Conservation (phyloP, 2,888 invertebrate genomes). For the Leucophenga montana region DNA sequence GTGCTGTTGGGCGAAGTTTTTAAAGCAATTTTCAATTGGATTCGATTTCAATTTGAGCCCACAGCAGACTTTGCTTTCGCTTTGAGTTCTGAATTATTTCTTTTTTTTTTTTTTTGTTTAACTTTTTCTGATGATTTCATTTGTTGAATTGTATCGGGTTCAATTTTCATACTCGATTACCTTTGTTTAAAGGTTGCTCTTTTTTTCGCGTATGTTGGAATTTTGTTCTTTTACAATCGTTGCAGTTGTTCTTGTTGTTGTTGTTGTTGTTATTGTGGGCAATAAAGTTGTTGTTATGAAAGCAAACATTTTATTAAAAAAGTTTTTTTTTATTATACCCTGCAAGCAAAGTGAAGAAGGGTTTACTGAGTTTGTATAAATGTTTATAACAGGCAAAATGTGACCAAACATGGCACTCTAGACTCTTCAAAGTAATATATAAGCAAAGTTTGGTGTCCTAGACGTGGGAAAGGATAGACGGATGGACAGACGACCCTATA, state of each 20-base stretch:
- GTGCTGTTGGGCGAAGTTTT: conserved; percentile 22
- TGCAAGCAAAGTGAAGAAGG: conserved; percentile 12
- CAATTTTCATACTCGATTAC: conserved; percentile 67
- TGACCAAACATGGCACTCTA: no score
- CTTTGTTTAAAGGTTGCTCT: conserved; percentile 33
- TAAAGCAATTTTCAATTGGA: conserved; percentile 37
- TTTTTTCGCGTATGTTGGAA: not conserved
- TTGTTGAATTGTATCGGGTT: conserved; percentile 50
- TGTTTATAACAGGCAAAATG: no score
- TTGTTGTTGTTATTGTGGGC: conserved; percentile 22
- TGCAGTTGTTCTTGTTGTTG: conserved; percentile 36
- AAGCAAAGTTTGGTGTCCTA: no score
- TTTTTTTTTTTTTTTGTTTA: not conserved
- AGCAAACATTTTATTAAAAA: conserved; percentile 67
- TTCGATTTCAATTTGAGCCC: conserved; percentile 5
- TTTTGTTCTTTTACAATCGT: conserved; percentile 28
- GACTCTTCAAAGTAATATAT: no score
- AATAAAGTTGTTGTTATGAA: conserved; percentile 33
- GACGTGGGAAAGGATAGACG: no score
- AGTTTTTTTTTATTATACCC: conserved; percentile 57
- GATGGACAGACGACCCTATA: no score
- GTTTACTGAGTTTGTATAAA: not conserved
- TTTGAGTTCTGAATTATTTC: not conserved
- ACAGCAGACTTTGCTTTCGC: conserved; percentile 15
- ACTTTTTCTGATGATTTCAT: conserved; percentile 10